Evolutionary conservation across 1,140 invertebrate species (phyloP).

Genomic region (Dreissena rostriformis): DNA sequence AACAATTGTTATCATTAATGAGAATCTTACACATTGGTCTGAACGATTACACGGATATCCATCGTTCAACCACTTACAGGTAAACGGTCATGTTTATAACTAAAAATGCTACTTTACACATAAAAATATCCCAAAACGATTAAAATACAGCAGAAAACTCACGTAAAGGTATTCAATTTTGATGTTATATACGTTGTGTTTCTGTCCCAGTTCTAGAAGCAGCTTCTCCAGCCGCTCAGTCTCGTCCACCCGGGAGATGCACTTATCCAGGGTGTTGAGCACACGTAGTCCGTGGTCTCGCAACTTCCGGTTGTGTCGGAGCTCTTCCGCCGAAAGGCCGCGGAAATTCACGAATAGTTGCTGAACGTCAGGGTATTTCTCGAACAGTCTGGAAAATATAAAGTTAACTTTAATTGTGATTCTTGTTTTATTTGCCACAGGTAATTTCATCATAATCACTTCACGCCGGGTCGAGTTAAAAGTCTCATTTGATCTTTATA

Average conservation of each 20-base stretch:
- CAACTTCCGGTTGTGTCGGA: conserved; percentile 82
- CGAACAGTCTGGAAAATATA: conserved; percentile 81
- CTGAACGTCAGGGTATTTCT: conserved; percentile 84
- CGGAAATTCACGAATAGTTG: conserved; percentile 83
- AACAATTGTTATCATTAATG: no score
- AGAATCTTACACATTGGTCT: no score
- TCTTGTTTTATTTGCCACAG: no score
- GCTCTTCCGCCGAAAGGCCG: conserved; percentile 81
- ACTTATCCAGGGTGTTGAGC: conserved; percentile 84
- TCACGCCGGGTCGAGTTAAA: no score
- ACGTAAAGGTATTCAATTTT: conserved; percentile 84
- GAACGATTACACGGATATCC: no score
- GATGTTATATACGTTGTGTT: conserved; percentile 83
- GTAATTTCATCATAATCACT: no score
- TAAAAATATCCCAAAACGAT: no score
- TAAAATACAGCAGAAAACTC: no score
- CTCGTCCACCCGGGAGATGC: conserved; percentile 82
- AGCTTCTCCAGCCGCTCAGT: conserved; percentile 82
- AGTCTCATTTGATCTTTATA: no score
- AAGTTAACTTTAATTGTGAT: not conserved
- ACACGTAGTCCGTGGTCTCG: conserved; percentile 83
- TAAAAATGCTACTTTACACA: no score
- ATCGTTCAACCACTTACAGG: no score
- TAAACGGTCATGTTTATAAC: no score
- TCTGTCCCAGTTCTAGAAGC: conserved; percentile 82